A percentile compares a stretch with the other conserved stretches of the same genome.
phyloP scores from a whole-genome alignment of 2,113 vertebrate genomes.

The Climacteris rufus region DNA sequence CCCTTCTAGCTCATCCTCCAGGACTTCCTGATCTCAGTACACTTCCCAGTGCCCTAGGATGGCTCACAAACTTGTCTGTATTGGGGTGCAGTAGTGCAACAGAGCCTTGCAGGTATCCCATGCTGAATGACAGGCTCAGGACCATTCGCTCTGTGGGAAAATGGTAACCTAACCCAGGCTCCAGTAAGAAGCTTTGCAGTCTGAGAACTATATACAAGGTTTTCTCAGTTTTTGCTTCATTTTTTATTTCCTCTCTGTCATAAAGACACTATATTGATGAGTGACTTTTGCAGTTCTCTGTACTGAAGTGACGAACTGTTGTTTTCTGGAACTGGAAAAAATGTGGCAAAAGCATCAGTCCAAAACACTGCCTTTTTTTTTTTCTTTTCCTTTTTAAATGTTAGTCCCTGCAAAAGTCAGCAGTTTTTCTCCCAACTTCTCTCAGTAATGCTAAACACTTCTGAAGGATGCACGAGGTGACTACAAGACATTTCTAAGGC shows the following conservation, averaged over 20 bases:
- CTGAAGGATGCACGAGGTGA: background rate
- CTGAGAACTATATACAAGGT: background rate
- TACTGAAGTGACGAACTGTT: background rate
- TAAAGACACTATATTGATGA: background rate
- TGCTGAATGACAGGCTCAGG: background rate
- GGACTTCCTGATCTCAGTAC: background rate
- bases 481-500: background rate
- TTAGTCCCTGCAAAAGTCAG: background rate
- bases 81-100: background rate
- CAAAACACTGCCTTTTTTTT: background rate
- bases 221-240: background rate
- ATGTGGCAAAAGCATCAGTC: background rate
- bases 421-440: background rate
- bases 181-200: background rate
- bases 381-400: background rate
- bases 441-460: background rate
- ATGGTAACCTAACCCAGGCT: background rate
- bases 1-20: background rate
- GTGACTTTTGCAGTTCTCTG: background rate
- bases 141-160: background rate
- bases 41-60: background rate
- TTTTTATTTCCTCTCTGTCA: background rate
- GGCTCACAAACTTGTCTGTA: background rate
- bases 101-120: background rate
- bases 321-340: background rate